Base-by-base conservation (phyloP, 2,113 vertebrate species). In the Thunnus maccoyii region DNA sequence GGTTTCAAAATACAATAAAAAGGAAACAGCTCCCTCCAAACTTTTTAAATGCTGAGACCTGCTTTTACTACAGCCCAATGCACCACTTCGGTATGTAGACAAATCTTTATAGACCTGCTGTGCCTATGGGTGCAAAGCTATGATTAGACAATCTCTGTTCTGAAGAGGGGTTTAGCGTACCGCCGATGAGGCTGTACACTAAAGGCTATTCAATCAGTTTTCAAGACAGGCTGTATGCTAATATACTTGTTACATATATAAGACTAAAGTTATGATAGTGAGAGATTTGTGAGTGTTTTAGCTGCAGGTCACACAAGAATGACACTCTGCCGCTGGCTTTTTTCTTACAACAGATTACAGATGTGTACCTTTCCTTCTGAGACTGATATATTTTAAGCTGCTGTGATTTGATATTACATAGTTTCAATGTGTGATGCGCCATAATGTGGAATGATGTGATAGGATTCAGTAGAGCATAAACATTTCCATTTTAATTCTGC, bases 401-500 rank as follows among this genome's bases (percentile, higher is more conserved):
- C 81, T 6, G 46, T 14, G 18, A 61, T 88, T 84, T 82, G 69
- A 80, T 81, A 58, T 67, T 27, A 20, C 67, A 22, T 78, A 6
- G 51, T 75, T 82, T 82, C 58, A 57, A 30, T 51, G 30, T 20
- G 36, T 55, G 73, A 56, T 71, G 72, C 11, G 41, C 78, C 75
- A 78, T 80, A 63, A 84, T 78, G 82, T 65, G 22, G 18, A 72
- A 80, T 83, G 80, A 89, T 88, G 63, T 5, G 86, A 85, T 80
- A 56, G 36, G 81, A 91, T 62, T 76, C 86, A 87, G 27, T 60
- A 32, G 80, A 87, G 84, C 86, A 65, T 69, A 85, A 84, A 85
- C 65, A 4, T 46, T 72, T 87, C 36, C 20, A 78, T 82, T 88
- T 84, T 60, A 70, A 71, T 78, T 78, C 32, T 50, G 27, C 13